Base-by-base conservation (phyloP, 2,888 invertebrate genomes). In the Catocala nupta region DNA sequence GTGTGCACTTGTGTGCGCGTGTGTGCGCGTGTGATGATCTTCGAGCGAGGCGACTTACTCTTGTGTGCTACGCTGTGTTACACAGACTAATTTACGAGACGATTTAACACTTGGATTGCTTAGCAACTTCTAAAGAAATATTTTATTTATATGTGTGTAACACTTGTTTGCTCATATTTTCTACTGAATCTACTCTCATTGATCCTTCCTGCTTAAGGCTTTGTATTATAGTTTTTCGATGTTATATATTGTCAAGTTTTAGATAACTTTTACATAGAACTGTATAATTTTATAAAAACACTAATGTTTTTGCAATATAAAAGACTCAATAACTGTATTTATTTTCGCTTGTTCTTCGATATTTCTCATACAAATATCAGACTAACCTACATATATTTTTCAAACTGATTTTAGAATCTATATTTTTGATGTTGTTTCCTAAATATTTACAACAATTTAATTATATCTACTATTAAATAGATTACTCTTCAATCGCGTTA, bases 181-280 rank as follows among this genome's bases (percentile, higher is more conserved):
- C 61, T 76, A 83, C 74, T 73, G 70, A 75, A 75, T 80, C 78
- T 81, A 80, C 83, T 83, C 76, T 82, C 73, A 70, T 65, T 63
- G 66, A 59, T 77, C 77, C 82, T 85, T 81, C 80, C 78, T 80
- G 72, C 75, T 80, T 78, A 63, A 63, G 52, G 79, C 77, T 75
- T 80, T 77, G 57, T 73, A 63, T 63, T 63, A 64, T 73, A 78
- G 68, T 65, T 78, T 80, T 76, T 78, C 63, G 73, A 70, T 74
- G 68, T 66, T 78, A 70, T 81, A 75, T 63, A 78, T 70, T 75
- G 60, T 77, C 70, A 72, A 66, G 53, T 77, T 81, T 82, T 81
- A 65, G 70, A 80, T 59, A 63, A 47, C 42, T 81, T 77, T 76
- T 39, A 16, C 33, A 12, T 67, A 63, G 51, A 56, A 53, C 58